phyloP scores from a whole-genome alignment of 1,140 invertebrate species.

The Drosophila dunni region DNA sequence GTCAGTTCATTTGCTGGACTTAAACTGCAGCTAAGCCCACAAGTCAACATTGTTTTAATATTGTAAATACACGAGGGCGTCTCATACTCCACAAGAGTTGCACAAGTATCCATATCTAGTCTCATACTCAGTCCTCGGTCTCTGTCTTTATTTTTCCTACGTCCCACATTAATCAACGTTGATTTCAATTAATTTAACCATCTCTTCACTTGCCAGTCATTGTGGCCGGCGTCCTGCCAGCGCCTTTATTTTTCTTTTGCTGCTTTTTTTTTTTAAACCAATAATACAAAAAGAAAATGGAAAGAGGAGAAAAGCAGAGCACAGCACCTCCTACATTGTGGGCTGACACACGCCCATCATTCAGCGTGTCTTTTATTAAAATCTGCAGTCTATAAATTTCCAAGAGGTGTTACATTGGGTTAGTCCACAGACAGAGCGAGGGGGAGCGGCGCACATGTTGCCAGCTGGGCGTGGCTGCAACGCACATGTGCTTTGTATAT shows the following conservation, averaged over 20 bases:
- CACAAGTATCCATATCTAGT: background rate
- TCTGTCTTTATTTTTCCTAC: conserved; percentile 57
- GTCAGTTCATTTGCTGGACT: conserved; percentile 65
- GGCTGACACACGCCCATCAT: conserved; percentile 30
- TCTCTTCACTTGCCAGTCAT: conserved; percentile 75
- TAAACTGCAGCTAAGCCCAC: conserved; percentile 19
- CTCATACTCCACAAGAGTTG: background rate
- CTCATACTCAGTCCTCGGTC: conserved; percentile 2
- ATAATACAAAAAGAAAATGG: conserved; percentile 36
- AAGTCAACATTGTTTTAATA: conserved; percentile 57
- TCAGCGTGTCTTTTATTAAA: conserved; percentile 66
- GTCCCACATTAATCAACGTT: conserved; percentile 83
- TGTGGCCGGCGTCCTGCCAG: conserved; percentile 44
- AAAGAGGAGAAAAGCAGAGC: background rate
- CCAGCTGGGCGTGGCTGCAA: conserved; percentile 19
- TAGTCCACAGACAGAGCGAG: conserved; percentile 7
- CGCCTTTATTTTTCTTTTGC: conserved; percentile 22
- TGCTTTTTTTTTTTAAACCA: conserved; percentile 61
- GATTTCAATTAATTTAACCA: conserved; percentile 83
- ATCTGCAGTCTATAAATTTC: conserved; percentile 78
- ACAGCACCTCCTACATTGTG: conserved; percentile 31
- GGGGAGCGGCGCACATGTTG: background rate
- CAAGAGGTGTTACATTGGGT: conserved; percentile 53
- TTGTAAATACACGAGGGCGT: conserved; percentile 46
- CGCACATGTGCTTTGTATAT: conserved; percentile 53